Evolutionary conservation across 1,140 invertebrate genomes (phyloP).

Genomic region (Palaemon carinicauda): DNA sequence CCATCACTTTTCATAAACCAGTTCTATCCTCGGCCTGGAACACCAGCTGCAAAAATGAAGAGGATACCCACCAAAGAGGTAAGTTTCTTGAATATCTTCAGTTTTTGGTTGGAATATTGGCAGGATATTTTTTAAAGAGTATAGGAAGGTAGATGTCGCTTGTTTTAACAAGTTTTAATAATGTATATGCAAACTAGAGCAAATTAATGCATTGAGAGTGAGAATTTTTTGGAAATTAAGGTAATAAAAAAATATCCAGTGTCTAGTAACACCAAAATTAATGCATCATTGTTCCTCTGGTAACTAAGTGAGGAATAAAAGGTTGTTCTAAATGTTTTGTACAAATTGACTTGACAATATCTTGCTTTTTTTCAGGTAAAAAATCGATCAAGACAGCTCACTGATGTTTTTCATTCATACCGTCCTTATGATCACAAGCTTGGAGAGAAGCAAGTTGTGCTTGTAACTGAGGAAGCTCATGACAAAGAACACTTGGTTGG

Average conservation of each 20-base stretch:
- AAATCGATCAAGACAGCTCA: conserved; percentile 84
- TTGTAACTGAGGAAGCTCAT: conserved; percentile 93
- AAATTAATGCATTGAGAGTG: too few species aligned
- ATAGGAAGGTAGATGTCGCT: too few species aligned
- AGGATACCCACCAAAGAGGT: conserved; percentile 80
- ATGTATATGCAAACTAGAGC: too few species aligned
- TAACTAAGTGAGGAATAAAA: neutral
- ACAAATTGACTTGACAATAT: neutral
- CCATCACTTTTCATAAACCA: conserved; percentile 97
- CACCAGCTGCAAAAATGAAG: conserved; percentile 89
- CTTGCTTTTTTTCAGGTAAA: conserved; percentile 74
- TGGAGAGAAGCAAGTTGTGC: conserved; percentile 79
- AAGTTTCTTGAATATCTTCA: conserved; percentile 31
- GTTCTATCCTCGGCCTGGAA: conserved; percentile 95
- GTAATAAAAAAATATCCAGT: neutral
- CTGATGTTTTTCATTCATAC: conserved; percentile 92
- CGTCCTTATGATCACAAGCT: conserved; percentile 82
- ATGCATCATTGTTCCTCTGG: neutral
- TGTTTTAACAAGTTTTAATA: too few species aligned
- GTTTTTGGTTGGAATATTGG: too few species aligned
- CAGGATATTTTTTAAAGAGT: too few species aligned
- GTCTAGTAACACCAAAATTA: neutral
- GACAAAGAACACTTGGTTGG: conserved; percentile 91
- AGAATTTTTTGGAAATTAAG: too few species aligned
- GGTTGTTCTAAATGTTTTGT: neutral